phyloP scores from a whole-genome alignment of 2,113 vertebrate species.

The Paradisaea rubra region DNA sequence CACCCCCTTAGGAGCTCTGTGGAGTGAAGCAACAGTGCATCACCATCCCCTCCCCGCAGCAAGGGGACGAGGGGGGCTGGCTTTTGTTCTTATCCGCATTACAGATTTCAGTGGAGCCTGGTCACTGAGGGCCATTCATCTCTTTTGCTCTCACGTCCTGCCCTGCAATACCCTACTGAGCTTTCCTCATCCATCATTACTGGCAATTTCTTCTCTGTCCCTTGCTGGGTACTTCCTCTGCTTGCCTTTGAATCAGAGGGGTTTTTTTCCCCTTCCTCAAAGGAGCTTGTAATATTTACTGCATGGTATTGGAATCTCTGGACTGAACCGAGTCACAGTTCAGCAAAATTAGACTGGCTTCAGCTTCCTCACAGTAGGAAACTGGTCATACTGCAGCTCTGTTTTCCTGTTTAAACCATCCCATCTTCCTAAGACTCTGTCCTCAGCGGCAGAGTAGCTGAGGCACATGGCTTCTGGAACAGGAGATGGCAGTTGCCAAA shows the following conservation, averaged over 20 bases:
- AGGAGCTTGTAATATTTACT: slow-evolving; percentile 37
- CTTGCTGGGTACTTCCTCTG: slow-evolving; percentile 28
- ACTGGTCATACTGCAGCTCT: neutral
- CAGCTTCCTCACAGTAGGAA: slow-evolving; percentile 44
- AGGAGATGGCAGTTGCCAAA: slow-evolving; percentile 24
- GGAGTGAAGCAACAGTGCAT: neutral
- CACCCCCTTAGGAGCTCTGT: neutral
- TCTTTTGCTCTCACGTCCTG: neutral
- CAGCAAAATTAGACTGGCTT: slow-evolving; percentile 32
- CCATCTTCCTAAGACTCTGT: neutral
- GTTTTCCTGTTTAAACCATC: slow-evolving; percentile 6
- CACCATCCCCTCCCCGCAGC: neutral
- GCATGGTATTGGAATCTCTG: slow-evolving; percentile 6
- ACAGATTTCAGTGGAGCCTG: neutral
- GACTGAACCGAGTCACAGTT: slow-evolving; percentile 45
- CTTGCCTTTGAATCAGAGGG: neutral
- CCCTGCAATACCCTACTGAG: neutral
- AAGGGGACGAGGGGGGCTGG: neutral
- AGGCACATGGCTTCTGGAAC: slow-evolving; percentile 8
- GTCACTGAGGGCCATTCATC: slow-evolving; percentile 2
- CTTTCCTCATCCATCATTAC: slow-evolving; percentile 41
- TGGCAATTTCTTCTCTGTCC: neutral
- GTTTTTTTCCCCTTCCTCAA: neutral
- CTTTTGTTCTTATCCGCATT: slow-evolving; percentile 29
- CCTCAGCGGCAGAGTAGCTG: neutral